phyloP scores from a whole-genome alignment of 1,140 invertebrate species.

The Pseudomyrmex sp. region DNA sequence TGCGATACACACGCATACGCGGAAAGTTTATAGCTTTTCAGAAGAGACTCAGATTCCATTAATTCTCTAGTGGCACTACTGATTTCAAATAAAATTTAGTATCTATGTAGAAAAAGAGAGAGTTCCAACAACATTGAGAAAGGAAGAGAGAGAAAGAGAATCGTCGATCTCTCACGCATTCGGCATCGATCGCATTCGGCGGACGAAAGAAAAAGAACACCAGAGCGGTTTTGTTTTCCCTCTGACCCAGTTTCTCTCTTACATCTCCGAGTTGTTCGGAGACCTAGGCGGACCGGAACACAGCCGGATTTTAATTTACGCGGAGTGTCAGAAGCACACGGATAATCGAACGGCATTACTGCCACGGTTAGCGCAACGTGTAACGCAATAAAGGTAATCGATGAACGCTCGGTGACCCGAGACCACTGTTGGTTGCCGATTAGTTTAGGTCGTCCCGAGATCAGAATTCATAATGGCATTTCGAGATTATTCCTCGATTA shows the following conservation, averaged over 20 bases:
- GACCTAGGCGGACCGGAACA: slow-evolving; percentile 21
- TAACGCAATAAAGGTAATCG: slow-evolving; percentile 74
- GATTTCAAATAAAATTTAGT: slow-evolving; percentile 30
- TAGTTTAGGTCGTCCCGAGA: slow-evolving; percentile 69
- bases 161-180: slow-evolving; percentile 23
- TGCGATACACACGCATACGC: background rate
- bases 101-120: slow-evolving; percentile 11
- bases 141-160: no score
- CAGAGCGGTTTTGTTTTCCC: slow-evolving; percentile 22
- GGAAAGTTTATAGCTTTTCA: background rate
- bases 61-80: background rate
- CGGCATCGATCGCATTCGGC: slow-evolving; percentile 32
- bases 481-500: background rate
- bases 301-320: slow-evolving; percentile 53
- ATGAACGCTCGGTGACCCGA: slow-evolving; percentile 70
- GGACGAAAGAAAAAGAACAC: slow-evolving; percentile 29
- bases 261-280: slow-evolving; percentile 43
- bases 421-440: slow-evolving; percentile 64
- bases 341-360: slow-evolving; percentile 70
- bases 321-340: slow-evolving; percentile 30
- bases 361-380: slow-evolving; percentile 53
- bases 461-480: slow-evolving; percentile 32
- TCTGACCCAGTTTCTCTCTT: slow-evolving; percentile 59
- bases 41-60: slow-evolving; percentile 29
- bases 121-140: slow-evolving; percentile 13